Evolutionary conservation across 2,888 invertebrate genomes (phyloP).

Genomic region (Drosophila quinaria): DNA sequence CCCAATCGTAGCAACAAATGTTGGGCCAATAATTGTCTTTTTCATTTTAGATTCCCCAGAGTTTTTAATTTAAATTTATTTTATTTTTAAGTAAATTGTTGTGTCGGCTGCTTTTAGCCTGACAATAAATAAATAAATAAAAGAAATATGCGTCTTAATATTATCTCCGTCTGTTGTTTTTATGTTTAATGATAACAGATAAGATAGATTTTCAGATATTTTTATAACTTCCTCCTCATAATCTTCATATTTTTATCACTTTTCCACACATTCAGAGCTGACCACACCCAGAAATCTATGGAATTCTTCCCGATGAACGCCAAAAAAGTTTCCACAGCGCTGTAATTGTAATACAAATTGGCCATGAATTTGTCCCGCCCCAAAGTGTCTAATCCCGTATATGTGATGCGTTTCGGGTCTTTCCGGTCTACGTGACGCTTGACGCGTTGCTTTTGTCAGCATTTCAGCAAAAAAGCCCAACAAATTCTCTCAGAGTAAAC

Average conservation of each 20-base stretch:
- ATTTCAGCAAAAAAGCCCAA: not conserved
- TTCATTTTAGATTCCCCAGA: too few species aligned
- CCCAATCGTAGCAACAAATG: too few species aligned
- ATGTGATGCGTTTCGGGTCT: conserved; percentile 21
- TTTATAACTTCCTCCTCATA: not conserved
- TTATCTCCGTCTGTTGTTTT: not conserved
- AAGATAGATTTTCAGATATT: not conserved
- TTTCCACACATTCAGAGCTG: not conserved
- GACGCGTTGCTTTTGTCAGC: conserved; percentile 55
- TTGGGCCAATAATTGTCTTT: too few species aligned
- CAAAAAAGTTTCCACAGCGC: conserved; percentile 11
- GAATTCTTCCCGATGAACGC: not conserved
- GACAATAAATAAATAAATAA: too few species aligned
- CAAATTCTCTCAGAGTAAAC: conserved; percentile 26
- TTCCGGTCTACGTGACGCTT: conserved; percentile 64
- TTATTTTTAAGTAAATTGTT: too few species aligned
- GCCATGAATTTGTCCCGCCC: not conserved
- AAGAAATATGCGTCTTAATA: not conserved
- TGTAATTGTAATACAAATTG: conserved; percentile 19
- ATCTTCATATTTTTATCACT: not conserved
- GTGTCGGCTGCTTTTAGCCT: too few species aligned
- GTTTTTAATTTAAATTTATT: too few species aligned
- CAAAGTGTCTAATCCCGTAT: conserved; percentile 27
- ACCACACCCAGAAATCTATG: conserved; percentile 4
- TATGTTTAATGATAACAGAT: not conserved